These are phyloP conservation scores for Temnothorax unifasciatus DNA, from an alignment of 2,888 invertebrate species.

Conservation along the genomic window DNA sequence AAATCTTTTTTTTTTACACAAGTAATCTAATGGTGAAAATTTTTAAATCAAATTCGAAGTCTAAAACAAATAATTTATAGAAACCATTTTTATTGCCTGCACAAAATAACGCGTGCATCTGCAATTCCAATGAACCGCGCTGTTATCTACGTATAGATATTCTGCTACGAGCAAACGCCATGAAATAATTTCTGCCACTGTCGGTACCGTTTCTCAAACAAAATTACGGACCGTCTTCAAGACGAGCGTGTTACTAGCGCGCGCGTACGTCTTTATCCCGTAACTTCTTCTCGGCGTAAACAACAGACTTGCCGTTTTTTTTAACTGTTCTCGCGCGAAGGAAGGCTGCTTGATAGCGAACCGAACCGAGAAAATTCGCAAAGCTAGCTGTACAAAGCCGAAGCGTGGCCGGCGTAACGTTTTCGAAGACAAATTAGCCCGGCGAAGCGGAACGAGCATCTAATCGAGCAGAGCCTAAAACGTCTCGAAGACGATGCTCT, in stretches of 20 bases:
- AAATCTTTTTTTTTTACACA: background rate
- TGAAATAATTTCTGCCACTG: conserved; percentile 25
- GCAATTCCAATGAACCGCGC: conserved; percentile 3
- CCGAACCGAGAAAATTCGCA: conserved; percentile 59
- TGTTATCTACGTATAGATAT: background rate
- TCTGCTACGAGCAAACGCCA: background rate
- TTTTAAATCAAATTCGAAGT: background rate
- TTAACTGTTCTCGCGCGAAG: conserved; percentile 26
- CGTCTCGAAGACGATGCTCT: conserved; percentile 69
- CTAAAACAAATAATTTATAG: background rate
- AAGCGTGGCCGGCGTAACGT: conserved; percentile 52
- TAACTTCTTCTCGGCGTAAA: conserved; percentile 42
- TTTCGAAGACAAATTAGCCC: conserved; percentile 71
- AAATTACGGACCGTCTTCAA: conserved; percentile 24
- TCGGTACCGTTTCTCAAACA: conserved; percentile 38
- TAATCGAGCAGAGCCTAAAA: conserved; percentile 71
- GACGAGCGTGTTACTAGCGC: conserved; percentile 10
- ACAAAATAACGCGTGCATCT: background rate
- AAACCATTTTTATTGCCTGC: background rate
- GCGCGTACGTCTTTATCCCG: conserved; percentile 42
- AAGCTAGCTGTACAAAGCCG: conserved; percentile 58
- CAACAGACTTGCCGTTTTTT: conserved; percentile 57
- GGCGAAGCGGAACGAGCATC: conserved; percentile 77
- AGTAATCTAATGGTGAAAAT: background rate
- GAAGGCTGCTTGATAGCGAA: background rate